Evolutionary conservation across 2,113 vertebrate genomes (phyloP), one percentile per base, ranked within the genome.

Genomic region (Tragelaphus scriptus): DNA sequence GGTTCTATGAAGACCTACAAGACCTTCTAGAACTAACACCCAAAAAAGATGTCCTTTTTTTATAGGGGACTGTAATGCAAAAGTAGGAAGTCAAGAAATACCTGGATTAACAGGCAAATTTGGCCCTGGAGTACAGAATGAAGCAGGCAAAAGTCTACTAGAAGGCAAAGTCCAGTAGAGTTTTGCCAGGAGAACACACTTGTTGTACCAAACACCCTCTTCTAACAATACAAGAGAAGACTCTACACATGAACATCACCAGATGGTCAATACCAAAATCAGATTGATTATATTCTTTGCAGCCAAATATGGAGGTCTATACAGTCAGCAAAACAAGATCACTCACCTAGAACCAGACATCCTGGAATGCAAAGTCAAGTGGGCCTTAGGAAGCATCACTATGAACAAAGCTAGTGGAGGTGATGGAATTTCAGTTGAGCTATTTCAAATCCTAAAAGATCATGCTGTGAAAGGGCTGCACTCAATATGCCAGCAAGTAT

Each of bases 381-480:
- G n/a, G 65, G 65, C 65, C 65, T 71, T 71, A 71, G 9, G 65
- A 36, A 71, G 65, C n/a, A 36, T 36, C 65, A 36, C n/a, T 71
- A 36, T 0, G 0, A 71, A 36, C n/a, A 71, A 21, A 71, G 65
- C n/a, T 71, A 71, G 9, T 21, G n/a, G 0, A 36, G 65, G n/a
- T 71, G n/a, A 36, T 71, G 4, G n/a, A 36, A 71, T 71, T 36
- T n/a, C 65, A 36, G 17, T 36, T 21, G n/a, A 71, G n/a, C n/a
- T 36, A 11, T 71, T 71, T 11, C 17, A 36, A 71, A 21, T 71
- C 65, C 19, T 71, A 21, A 71, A 71, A 68, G 17, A 21, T 68
- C 8, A 36, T 36, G 65, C n/a, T 71, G 9, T 71, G 65, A 71
- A 71, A 36, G n/a, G 1, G 65, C 65, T 71, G 65, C 8, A 11